Percentiles rank a stretch among this genome's conserved stretches.
phyloP scores from a whole-genome alignment of 2,113 vertebrate genomes.

The Calidris pugnax region DNA sequence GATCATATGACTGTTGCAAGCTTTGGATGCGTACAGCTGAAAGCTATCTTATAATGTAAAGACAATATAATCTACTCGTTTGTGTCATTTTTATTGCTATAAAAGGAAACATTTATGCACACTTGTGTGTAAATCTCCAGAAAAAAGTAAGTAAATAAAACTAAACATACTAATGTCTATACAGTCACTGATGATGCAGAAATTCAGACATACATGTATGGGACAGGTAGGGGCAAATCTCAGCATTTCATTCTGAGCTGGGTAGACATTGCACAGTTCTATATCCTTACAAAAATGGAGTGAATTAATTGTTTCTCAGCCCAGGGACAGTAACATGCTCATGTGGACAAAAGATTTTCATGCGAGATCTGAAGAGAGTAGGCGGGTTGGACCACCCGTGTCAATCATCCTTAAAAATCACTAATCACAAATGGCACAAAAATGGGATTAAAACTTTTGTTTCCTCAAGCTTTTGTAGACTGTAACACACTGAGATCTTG shows the following conservation, averaged over 20 bases:
- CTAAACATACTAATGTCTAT: neutral
- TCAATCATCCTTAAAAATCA: neutral
- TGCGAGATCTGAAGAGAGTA: fast-evolving
- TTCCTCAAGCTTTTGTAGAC: neutral
- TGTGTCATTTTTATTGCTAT: neutral
- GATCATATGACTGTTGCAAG: neutral
- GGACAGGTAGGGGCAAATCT: neutral
- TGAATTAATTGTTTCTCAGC: neutral
- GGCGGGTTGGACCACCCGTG: neutral
- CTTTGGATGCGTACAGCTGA: neutral
- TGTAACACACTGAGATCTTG: too few species aligned
- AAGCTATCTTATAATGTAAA: neutral
- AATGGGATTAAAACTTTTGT: neutral
- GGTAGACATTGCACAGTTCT: neutral
- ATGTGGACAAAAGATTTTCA: neutral
- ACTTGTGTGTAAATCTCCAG: neutral
- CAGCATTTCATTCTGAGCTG: neutral
- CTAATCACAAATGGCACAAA: neutral
- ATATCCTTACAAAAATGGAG: neutral
- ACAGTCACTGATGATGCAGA: neutral
- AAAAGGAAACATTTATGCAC: neutral
- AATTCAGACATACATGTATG: neutral
- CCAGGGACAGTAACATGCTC: neutral
- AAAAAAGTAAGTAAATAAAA: neutral
- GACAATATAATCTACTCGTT: neutral